These are phyloP conservation scores for Eurystomus gularis DNA, from an alignment of 2,113 vertebrate species.

Conservation along the genomic window DNA sequence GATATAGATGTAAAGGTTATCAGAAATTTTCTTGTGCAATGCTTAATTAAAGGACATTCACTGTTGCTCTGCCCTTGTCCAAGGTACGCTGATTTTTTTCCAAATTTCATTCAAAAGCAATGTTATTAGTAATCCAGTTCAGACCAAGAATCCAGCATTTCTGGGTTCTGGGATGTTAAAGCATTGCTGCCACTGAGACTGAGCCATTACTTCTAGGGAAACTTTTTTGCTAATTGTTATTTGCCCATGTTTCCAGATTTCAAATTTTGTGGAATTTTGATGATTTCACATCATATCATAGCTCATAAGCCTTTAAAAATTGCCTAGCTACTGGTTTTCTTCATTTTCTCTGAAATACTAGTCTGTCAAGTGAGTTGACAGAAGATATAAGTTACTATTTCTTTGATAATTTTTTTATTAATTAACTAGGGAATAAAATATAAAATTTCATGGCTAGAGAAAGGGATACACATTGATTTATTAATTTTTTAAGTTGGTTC, in stretches of 20 bases:
- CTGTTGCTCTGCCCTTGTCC: fast-evolving
- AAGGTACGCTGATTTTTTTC: neutral
- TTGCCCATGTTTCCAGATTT: neutral
- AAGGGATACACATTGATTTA: neutral
- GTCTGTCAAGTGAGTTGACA: neutral
- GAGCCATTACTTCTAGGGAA: neutral
- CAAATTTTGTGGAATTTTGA: neutral
- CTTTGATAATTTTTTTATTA: neutral
- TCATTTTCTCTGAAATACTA: neutral
- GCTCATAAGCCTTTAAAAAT: neutral
- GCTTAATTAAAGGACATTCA: neutral
- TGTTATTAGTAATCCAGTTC: neutral
- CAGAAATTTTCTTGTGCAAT: neutral
- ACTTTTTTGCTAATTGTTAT: neutral
- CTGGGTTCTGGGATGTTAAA: neutral
- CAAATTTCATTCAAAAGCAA: neutral
- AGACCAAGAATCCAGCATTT: neutral
- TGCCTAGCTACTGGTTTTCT: neutral
- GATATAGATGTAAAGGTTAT: neutral
- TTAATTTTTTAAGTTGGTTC: neutral
- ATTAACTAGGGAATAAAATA: neutral
- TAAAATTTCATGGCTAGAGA: neutral
- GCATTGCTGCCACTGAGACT: neutral
- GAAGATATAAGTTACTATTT: neutral
- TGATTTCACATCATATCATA: neutral